phyloP scores from a whole-genome alignment of 1,140 invertebrate species.

The Drosophila burlai region DNA sequence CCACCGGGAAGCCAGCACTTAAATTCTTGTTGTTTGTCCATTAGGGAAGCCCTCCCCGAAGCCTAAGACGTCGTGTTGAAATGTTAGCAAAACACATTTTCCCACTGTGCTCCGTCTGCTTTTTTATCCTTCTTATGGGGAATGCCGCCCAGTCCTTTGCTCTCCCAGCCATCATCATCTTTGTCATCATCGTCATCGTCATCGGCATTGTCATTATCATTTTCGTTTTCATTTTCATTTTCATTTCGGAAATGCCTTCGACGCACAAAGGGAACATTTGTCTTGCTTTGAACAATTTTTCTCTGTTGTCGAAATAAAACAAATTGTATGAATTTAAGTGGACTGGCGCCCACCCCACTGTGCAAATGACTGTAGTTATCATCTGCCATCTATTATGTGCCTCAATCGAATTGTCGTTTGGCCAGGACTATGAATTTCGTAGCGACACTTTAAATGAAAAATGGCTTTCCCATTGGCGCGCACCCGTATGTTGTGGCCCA shows the following conservation, averaged over 20 bases:
- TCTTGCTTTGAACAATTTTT: constrained; percentile 62
- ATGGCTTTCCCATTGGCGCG: constrained; percentile 17
- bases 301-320: constrained; percentile 66
- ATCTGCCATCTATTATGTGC: constrained; percentile 64
- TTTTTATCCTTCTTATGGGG: constrained; percentile 14
- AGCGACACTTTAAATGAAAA: constrained; percentile 46
- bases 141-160: not conserved
- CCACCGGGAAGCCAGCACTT: constrained; percentile 19
- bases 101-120: constrained; percentile 33
- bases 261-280: constrained; percentile 65
- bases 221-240: constrained; percentile 61
- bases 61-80: constrained; percentile 46
- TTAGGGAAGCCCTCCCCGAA: constrained; percentile 35
- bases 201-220: constrained; percentile 53
- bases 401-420: constrained; percentile 69
- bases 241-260: constrained; percentile 63
- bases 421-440: constrained; percentile 22
- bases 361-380: constrained; percentile 71
- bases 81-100: constrained; percentile 51
- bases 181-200: constrained; percentile 25
- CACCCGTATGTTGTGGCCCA: constrained; percentile 26
- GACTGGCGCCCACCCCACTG: constrained; percentile 26
- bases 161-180: constrained; percentile 12
- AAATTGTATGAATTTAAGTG: constrained; percentile 76
- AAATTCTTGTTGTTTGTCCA: constrained; percentile 60